Evolutionary conservation across 1,140 invertebrate species (phyloP).

Genomic region (Drosophila murphyi): DNA sequence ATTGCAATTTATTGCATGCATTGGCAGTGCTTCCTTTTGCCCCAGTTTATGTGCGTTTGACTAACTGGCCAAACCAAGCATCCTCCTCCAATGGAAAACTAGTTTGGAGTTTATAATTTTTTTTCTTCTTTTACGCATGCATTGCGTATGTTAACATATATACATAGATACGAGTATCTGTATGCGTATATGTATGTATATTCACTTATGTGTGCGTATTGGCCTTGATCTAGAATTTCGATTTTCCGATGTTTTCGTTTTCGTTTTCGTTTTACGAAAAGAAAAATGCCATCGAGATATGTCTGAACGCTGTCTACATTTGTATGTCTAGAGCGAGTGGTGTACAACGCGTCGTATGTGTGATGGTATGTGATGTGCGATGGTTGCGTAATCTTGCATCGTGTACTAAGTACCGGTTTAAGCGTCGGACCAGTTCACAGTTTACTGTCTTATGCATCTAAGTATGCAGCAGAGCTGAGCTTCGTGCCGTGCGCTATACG

Average conservation of each 20-base stretch:
- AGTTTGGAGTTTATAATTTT: constrained; percentile 42
- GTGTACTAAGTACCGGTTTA: constrained; percentile 75
- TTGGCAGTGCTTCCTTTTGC: constrained; percentile 69
- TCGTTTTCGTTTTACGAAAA: constrained; percentile 54
- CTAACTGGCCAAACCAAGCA: constrained; percentile 27
- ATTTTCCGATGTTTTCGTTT: constrained; percentile 69
- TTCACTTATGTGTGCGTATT: constrained; percentile 35
- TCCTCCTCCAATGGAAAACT: constrained; percentile 58
- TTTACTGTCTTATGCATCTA: constrained; percentile 60
- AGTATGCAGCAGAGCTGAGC: constrained; percentile 35
- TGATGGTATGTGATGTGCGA: constrained; percentile 53
- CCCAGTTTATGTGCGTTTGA: constrained; percentile 37
- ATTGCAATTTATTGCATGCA: constrained; percentile 70
- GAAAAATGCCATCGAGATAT: constrained; percentile 27
- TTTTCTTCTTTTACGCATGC: constrained; percentile 51
- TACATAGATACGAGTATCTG: background rate
- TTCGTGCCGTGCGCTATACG: constrained; percentile 47
- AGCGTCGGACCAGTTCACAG: constrained; percentile 59
- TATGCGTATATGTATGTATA: constrained; percentile 44
- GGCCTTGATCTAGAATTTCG: constrained; percentile 79
- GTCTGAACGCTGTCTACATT: constrained; percentile 4
- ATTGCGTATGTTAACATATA: constrained; percentile 56
- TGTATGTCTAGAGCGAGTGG: background rate
- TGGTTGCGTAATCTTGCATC: constrained; percentile 64
- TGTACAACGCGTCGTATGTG: constrained; percentile 53